Conservation (phyloP, 2,888 invertebrate species). For the Seira musarum region DNA sequence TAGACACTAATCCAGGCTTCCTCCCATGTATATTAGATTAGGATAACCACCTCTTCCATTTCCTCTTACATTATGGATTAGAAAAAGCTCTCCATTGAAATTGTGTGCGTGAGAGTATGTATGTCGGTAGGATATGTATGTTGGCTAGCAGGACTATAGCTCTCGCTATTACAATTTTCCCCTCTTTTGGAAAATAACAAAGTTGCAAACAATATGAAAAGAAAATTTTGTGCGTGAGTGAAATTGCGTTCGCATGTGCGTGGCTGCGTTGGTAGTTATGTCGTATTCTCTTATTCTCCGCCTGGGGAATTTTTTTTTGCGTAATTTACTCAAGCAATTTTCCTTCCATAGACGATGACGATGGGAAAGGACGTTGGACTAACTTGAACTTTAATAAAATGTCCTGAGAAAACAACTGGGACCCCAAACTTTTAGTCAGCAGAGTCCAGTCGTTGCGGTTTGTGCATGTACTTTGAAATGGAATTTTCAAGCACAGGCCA, state of each 20-base stretch:
- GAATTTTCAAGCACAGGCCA: too few species aligned
- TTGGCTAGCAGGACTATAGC: too few species aligned
- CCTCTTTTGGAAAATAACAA: not conserved
- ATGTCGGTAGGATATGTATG: not conserved
- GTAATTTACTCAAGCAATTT: constrained; percentile 3
- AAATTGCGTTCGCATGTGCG: not conserved
- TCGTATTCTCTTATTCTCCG: not conserved
- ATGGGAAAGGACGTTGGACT: too few species aligned
- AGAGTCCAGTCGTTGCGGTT: too few species aligned
- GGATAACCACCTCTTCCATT: constrained; percentile 62
- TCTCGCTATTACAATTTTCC: too few species aligned
- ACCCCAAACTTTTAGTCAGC: too few species aligned
- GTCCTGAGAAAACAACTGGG: too few species aligned
- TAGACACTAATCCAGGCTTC: constrained; percentile 46
- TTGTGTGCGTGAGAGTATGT: constrained; percentile 17
- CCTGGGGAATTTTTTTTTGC: not conserved
- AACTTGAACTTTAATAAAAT: too few species aligned
- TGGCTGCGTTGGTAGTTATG: not conserved
- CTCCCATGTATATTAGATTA: constrained; percentile 58
- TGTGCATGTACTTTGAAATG: too few species aligned
- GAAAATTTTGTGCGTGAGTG: not conserved
- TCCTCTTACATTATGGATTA: constrained; percentile 55
- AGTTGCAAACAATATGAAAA: constrained; percentile 1
- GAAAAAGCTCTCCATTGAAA: not conserved
- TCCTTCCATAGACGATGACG: not conserved